Conservation (phyloP, 2,113 vertebrate genomes). For the Podilymbus podiceps region DNA sequence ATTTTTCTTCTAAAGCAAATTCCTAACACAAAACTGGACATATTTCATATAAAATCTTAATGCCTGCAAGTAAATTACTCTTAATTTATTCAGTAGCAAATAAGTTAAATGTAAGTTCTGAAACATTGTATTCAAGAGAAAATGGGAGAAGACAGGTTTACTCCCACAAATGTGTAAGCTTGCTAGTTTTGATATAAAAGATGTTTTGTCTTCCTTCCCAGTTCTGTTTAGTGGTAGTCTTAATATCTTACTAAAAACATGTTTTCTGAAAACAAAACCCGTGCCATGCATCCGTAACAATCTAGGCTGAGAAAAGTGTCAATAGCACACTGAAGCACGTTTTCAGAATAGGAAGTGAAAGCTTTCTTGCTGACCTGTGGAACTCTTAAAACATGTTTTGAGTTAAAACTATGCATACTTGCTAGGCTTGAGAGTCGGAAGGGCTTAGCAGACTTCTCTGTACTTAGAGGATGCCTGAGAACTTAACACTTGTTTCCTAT, state of each 20-base stretch:
- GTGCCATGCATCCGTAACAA: fast-evolving
- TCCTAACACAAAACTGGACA: not conserved
- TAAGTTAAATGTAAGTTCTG: not conserved
- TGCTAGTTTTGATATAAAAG: not conserved
- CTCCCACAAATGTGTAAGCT: not conserved
- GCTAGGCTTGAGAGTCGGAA: not conserved
- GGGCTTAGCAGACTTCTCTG: not conserved
- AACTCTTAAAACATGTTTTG: not conserved
- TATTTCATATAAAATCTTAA: not conserved
- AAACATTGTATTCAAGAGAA: not conserved
- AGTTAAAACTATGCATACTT: not conserved
- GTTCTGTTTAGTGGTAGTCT: not conserved
- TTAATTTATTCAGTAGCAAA: not conserved
- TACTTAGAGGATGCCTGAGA: not conserved
- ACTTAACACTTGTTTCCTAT: not conserved
- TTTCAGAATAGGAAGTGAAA: not conserved
- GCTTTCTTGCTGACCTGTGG: not conserved
- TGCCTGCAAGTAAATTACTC: not conserved
- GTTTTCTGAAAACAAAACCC: not conserved
- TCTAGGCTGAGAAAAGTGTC: not conserved
- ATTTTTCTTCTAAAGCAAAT: not conserved
- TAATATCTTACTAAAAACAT: not conserved
- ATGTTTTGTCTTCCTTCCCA: not conserved
- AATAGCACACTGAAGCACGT: not conserved
- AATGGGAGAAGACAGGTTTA: not conserved